Evolutionary conservation across 2,113 vertebrate species (phyloP).

Genomic region (Chaetodon auriga): DNA sequence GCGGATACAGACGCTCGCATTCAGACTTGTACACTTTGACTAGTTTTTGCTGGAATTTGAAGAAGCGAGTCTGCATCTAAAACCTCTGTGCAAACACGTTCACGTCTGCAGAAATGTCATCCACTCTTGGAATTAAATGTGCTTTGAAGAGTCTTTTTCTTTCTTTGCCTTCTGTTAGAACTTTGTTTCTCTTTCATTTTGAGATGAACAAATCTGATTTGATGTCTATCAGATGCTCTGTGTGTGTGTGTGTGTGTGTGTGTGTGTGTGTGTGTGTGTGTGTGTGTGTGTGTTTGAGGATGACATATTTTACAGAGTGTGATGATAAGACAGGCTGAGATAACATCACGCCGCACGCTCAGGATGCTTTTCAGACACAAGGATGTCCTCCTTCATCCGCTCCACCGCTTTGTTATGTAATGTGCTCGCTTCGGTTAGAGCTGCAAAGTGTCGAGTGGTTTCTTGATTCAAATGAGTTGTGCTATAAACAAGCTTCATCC

Average conservation of each 20-base stretch:
- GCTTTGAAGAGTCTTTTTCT: not conserved
- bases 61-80: not conserved
- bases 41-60: not conserved
- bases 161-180: not conserved
- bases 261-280: too few species aligned
- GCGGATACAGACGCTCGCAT: not conserved
- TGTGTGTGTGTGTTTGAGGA: constrained; percentile 23
- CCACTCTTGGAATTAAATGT: not conserved
- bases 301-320: constrained; percentile 13
- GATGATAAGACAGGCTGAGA: constrained; percentile 40
- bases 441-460: constrained; percentile 29
- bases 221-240: constrained; percentile 13
- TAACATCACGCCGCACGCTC: constrained; percentile 34
- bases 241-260: too few species aligned
- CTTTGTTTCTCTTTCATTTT: not conserved
- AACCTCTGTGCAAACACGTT: not conserved
- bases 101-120: not conserved
- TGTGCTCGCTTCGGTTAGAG: not conserved
- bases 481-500: constrained; percentile 50
- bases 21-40: not conserved
- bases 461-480: constrained; percentile 52
- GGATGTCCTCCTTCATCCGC: constrained; percentile 44
- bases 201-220: not conserved
- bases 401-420: constrained; percentile 60
- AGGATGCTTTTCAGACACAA: constrained; percentile 47